Conservation (phyloP, 2,113 vertebrate genomes). For the Calidris pugnax region DNA sequence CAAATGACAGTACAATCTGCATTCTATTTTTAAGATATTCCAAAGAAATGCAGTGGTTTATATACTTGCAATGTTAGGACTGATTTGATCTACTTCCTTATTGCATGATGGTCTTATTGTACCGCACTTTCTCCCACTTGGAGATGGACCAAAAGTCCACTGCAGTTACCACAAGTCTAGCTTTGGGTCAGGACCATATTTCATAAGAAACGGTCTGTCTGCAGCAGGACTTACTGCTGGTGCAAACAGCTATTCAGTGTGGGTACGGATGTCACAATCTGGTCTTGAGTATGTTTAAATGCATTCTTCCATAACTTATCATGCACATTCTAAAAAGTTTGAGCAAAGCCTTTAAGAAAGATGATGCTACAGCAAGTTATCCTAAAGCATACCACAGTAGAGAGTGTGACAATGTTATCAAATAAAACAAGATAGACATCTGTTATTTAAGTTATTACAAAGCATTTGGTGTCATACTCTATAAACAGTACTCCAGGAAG, state of each 20-base stretch:
- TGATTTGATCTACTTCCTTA: background rate
- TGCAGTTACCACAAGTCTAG: background rate
- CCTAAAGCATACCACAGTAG: background rate
- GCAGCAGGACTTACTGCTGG: background rate
- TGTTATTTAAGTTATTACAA: constrained; percentile 48
- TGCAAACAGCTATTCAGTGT: background rate
- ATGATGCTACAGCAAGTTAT: background rate
- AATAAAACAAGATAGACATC: constrained; percentile 42
- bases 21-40: constrained; percentile 2
- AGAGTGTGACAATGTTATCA: constrained; percentile 6
- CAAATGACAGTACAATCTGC: background rate
- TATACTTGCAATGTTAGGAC: background rate
- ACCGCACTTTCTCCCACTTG: constrained; percentile 20
- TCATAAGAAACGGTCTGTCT: background rate
- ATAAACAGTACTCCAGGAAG: constrained; percentile 52
- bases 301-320: background rate
- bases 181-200: constrained; percentile 11
- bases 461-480: constrained; percentile 16
- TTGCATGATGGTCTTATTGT: background rate
- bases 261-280: background rate
- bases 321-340: background rate
- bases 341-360: background rate
- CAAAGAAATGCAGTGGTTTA: background rate
- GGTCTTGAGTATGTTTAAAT: background rate
- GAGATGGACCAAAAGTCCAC: background rate